These are phyloP conservation scores for Biston stratarius DNA, from an alignment of 2,888 invertebrate species.

Conservation along the genomic window DNA sequence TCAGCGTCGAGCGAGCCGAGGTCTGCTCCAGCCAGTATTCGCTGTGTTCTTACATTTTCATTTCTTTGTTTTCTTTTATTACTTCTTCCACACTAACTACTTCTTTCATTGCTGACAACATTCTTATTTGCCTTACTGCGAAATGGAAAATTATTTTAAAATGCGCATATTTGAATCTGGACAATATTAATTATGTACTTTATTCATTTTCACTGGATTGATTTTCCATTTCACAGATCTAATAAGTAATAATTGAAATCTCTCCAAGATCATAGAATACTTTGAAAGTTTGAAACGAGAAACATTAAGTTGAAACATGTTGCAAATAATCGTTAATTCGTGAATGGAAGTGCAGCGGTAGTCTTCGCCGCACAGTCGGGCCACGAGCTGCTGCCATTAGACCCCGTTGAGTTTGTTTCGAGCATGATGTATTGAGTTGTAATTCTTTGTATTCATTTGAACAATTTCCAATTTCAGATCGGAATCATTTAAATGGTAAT, in stretches of 20 bases:
- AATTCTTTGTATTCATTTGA: constrained; percentile 72
- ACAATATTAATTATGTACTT: neutral
- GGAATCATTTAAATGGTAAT: constrained; percentile 87
- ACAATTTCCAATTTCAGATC: constrained; percentile 85
- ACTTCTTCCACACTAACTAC: constrained; percentile 61
- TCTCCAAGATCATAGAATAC: constrained; percentile 7
- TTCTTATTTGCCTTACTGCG: constrained; percentile 47
- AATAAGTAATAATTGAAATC: constrained; percentile 10
- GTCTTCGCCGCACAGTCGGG: neutral
- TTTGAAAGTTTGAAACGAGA: constrained; percentile 6
- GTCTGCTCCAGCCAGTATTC: constrained; percentile 47
- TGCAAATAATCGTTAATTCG: constrained; percentile 3
- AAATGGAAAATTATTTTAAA: constrained; percentile 54
- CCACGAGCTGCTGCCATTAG: constrained; percentile 15
- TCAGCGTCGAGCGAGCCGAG: constrained; percentile 49
- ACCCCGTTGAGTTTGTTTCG: constrained; percentile 30
- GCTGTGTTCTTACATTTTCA: constrained; percentile 41
- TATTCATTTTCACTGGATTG: neutral
- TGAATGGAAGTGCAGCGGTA: constrained; percentile 1
- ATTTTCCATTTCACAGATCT: constrained; percentile 28
- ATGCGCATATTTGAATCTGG: neutral
- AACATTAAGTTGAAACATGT: constrained; percentile 11
- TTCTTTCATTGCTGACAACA: constrained; percentile 55
- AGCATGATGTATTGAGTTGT: constrained; percentile 34
- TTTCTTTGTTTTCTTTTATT: constrained; percentile 55